Evolutionary conservation across 2,113 vertebrate species (phyloP), one percentile per base, ranked within the genome.

Genomic region (Sander vitreus): DNA sequence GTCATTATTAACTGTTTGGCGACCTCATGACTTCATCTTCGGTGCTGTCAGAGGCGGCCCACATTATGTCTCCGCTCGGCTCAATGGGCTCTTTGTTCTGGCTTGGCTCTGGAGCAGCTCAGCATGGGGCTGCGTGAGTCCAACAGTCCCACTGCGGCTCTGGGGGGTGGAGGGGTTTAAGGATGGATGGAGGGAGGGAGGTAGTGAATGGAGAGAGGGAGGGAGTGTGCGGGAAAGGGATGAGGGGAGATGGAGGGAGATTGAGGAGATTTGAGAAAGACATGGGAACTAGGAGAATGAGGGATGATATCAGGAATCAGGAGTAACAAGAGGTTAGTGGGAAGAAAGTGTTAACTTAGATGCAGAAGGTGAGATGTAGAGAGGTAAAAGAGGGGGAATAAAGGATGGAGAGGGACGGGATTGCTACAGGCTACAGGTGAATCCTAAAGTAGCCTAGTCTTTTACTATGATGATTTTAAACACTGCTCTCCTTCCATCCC

Each of bases 11-110:
- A 92, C 93, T 93, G 87, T 93, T 94, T 89, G 86, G 85, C 84
- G 80, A 95, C 92, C 88, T 94, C 92, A 93, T 94, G 94, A 95
- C 94, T 95, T 93, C 90, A 94, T 93, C 93, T 80, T 87, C 16
- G 81, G 75, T 47, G 85, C 91, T 92, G 89, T 93, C 90, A 93
- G 90, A 91, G 88, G 85, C 88, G 67, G 91, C 89, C 89, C 91
- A 89, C 92, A 92, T 93, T 94, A 93, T 92, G 90, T 93, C 92
- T 94, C 78, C 67, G 55, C 88, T 80, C 78, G 88, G 84, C 92
- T 95, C 94, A 95, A 95, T 95, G 90, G 88, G 69, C 85, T 87
- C 94, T 94, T 95, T 95, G 94, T 95, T 91, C 90, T 89, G 86
- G 86, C 84, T 92, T 94, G 93, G 92, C 92, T 92, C 93, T 81